Conservation (phyloP, 2,113 vertebrate species). For the Aspiorhynchus laticeps region DNA sequence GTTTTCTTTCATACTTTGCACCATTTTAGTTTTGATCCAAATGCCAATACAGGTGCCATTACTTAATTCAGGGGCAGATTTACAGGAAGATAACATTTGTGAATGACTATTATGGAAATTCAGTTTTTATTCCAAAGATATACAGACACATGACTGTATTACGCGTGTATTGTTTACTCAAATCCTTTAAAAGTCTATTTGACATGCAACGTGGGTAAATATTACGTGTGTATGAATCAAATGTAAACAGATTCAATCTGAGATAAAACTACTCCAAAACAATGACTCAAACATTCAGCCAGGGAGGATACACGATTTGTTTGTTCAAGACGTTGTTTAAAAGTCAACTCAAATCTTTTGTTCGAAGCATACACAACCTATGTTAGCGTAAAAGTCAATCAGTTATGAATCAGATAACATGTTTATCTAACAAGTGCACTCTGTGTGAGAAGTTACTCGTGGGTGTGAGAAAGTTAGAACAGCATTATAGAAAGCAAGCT, state of each 20-base stretch:
- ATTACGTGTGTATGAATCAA: background rate
- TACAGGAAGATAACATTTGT: background rate
- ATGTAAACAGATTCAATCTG: background rate
- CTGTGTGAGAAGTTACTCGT: background rate
- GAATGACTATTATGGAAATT: background rate
- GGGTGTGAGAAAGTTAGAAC: background rate
- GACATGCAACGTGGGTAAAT: background rate
- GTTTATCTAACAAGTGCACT: background rate
- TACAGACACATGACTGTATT: background rate
- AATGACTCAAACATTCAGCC: slow-evolving; percentile 10
- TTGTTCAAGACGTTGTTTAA: background rate
- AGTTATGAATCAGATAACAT: slow-evolving; percentile 14
- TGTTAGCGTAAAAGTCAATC: background rate
- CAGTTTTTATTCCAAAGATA: background rate
- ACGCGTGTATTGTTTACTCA: background rate
- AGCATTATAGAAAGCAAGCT: background rate
- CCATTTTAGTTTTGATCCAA: slow-evolving; percentile 11
- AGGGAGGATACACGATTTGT: background rate
- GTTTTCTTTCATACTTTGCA: slow-evolving; percentile 6
- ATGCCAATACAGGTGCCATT: background rate
- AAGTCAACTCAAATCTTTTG: background rate
- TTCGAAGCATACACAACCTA: background rate
- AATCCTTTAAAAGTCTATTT: background rate
- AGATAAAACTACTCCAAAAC: slow-evolving; percentile 22
- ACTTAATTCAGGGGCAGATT: background rate